Base-by-base conservation (phyloP, 2,888 invertebrate species). In the Acrobasis consociella region DNA sequence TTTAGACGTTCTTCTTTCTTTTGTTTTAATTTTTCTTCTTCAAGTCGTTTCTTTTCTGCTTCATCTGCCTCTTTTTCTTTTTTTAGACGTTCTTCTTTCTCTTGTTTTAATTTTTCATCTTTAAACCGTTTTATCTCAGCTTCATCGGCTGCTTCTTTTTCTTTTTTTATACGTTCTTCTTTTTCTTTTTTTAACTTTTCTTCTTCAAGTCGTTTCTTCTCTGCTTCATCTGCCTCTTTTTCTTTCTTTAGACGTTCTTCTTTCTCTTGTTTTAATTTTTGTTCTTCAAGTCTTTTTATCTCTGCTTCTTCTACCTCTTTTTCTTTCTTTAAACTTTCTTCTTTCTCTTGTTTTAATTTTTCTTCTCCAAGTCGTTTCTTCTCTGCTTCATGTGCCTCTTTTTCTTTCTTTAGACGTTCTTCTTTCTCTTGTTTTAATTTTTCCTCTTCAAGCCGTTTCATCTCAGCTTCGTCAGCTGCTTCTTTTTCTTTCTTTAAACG, bases 41-140 rank as follows among this genome's bases (percentile, higher is more conserved):
- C 60, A 42, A 75, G 67, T 7, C 66, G 62, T 62, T 72, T 68
- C 58, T 65, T 60, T 64, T 65, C 60, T 0, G 17, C 63, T 37
- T 66, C 64, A 73, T 64, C 61, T 68, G 66, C 39, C 60, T 78
- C 72, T 61, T 64, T 69, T 64, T 67, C 69, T 65, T 63, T 67
- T 37, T 67, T 62, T 15, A 58, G 61, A 13, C 56, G 50, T 2
- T 46, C 17, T 31, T 64, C 17, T 39, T 75, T 74, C 5, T 60
- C 16, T 15, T 17, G 9, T 10, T 42, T 63, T 11, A 49, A 49
- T 7, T 62, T 17, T 22, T 67, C 58, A n/a, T 64, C 39, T 22
- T 67, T 49, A 16, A 58, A 10, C 51, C 64, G 49, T n/a, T 42
- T 38, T 5, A 64, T 17, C 62, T 64, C 60, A 31, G 31, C 22